A percentile compares a stretch with the other conserved stretches of the same genome.
Evolutionary conservation across 2,888 invertebrate species (phyloP).

Genomic region (Acleris sparsana): DNA sequence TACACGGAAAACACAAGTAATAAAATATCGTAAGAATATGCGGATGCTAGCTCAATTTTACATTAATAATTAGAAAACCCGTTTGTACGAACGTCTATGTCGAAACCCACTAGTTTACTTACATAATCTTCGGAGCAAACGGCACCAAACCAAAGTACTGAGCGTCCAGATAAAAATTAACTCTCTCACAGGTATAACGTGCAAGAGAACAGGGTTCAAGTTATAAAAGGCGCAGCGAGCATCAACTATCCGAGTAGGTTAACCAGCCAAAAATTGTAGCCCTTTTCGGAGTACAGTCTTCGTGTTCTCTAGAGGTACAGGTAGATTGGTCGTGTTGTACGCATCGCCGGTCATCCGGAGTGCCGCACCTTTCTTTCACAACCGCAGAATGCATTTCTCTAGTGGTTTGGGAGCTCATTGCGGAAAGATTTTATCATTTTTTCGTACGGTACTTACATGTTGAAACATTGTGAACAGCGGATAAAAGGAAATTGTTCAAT

Average conservation of each 20-base stretch:
- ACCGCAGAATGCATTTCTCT: slow-evolving; percentile 40
- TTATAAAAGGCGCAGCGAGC: slow-evolving; percentile 16
- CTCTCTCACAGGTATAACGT: neutral
- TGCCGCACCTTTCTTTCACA: slow-evolving; percentile 40
- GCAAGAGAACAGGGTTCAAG: slow-evolving; percentile 8
- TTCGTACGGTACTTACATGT: neutral
- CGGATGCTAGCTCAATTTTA: slow-evolving; percentile 34
- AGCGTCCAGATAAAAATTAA: slow-evolving; percentile 9
- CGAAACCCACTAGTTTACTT: slow-evolving; percentile 36
- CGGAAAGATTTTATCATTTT: neutral
- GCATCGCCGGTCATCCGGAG: slow-evolving; percentile 40
- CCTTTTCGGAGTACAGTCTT: neutral
- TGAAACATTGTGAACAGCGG: neutral
- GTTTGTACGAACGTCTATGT: slow-evolving; percentile 36
- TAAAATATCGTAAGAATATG: slow-evolving; percentile 27
- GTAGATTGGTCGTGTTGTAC: slow-evolving; percentile 25
- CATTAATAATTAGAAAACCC: slow-evolving; percentile 36
- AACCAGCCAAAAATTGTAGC: neutral
- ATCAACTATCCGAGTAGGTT: slow-evolving; percentile 15
- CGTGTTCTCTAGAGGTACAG: neutral
- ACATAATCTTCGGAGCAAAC: slow-evolving; percentile 36
- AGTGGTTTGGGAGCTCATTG: slow-evolving; percentile 11
- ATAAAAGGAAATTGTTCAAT: no score
- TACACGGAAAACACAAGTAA: slow-evolving; percentile 17
- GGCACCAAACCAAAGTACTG: slow-evolving; percentile 34